Evolutionary conservation across 2,797 vertebrate genomes (phyloP).

Genomic region (Ambastaia sidthimunki): DNA sequence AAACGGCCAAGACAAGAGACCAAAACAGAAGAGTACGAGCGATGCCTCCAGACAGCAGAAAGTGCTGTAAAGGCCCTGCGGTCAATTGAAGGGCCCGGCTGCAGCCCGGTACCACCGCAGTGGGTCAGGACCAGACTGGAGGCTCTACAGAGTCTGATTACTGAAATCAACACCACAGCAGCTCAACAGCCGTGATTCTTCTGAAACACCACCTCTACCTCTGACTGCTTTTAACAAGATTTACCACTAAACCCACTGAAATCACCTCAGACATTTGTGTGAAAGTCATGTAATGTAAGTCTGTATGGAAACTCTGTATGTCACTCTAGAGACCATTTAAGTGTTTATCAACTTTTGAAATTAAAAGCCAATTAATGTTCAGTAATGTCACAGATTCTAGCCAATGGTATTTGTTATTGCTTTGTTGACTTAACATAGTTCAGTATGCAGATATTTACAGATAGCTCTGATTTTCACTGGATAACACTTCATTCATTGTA

Average conservation of each 20-base stretch:
- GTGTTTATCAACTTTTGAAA: not conserved
- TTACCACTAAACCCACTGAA: not conserved
- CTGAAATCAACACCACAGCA: constrained; percentile 60
- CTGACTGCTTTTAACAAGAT: not conserved
- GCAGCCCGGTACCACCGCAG: constrained; percentile 67
- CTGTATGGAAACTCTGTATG: not conserved
- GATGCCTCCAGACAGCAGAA: constrained; percentile 78
- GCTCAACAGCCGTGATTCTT: constrained; percentile 17
- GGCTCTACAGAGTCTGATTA: constrained; percentile 76
- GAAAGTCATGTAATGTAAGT: not conserved
- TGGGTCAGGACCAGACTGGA: constrained; percentile 83
- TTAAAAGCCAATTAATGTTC: not conserved
- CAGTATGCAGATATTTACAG: not conserved
- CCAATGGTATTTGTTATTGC: not conserved
- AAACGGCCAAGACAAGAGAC: constrained; percentile 83
- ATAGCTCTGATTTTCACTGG: too few relatives aligned
- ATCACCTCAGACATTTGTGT: not conserved
- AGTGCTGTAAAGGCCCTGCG: constrained; percentile 81
- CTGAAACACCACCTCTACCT: constrained; percentile 4
- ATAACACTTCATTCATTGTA: too few relatives aligned
- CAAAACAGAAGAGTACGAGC: constrained; percentile 78
- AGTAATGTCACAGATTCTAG: not conserved
- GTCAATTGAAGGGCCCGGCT: constrained; percentile 60
- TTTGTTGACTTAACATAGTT: not conserved
- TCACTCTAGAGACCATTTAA: not conserved